Conservation (phyloP, 2,888 invertebrate genomes). For the Fragum fragum region DNA sequence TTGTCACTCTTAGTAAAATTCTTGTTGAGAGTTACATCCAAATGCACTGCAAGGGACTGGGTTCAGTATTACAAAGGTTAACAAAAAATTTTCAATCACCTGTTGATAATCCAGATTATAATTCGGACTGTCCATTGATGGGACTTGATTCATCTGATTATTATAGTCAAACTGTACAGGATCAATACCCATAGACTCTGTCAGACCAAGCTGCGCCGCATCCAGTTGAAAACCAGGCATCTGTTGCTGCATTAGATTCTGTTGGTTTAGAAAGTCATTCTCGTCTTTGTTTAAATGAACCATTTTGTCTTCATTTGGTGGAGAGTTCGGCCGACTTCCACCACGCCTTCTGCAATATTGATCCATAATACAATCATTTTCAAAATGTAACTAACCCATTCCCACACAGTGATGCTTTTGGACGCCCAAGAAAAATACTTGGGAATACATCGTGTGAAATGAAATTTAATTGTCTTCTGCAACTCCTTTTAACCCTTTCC, state of each 20-base stretch:
- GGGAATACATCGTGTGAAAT: too few relatives aligned
- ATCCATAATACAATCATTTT: too few relatives aligned
- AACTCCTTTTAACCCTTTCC: too few relatives aligned
- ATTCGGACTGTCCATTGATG: conserved; percentile 87
- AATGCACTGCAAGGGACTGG: too few relatives aligned
- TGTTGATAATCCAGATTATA: conserved; percentile 86
- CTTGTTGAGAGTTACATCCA: too few relatives aligned
- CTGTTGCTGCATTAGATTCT: conserved; percentile 67
- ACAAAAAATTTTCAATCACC: too few relatives aligned
- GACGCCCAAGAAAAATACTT: too few relatives aligned
- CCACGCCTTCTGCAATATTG: conserved; percentile 83
- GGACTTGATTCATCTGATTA: conserved; percentile 83
- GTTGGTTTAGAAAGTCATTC: conserved; percentile 78
- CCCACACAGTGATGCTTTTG: too few relatives aligned
- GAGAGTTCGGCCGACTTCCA: conserved; percentile 96
- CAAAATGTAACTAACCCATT: too few relatives aligned
- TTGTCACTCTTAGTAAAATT: too few relatives aligned
- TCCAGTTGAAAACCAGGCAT: conserved; percentile 83
- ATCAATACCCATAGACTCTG: conserved; percentile 85
- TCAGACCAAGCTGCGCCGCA: conserved; percentile 78
- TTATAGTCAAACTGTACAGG: conserved; percentile 85
- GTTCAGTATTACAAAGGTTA: too few relatives aligned
- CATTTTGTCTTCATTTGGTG: conserved; percentile 91
- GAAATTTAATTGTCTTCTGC: too few relatives aligned
- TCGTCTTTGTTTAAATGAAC: conserved; percentile 70